Conservation (phyloP, 1,140 invertebrate genomes). For the Nymphalis io region DNA sequence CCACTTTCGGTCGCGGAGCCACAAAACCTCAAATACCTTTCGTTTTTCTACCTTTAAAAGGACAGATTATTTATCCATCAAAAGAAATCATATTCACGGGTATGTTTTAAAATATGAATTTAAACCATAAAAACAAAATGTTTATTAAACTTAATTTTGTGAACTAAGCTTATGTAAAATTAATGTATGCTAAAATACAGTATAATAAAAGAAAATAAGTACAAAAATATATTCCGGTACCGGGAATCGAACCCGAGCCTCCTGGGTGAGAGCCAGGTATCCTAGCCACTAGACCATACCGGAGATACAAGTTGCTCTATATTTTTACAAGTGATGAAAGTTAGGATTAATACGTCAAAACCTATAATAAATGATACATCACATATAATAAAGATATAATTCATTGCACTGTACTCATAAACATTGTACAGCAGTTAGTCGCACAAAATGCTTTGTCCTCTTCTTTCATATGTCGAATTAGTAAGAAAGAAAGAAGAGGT, state of each 20-base stretch:
- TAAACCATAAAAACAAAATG: neutral
- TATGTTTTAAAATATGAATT: conserved; percentile 65
- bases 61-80: conserved; percentile 92
- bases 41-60: conserved; percentile 90
- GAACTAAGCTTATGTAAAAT: no score
- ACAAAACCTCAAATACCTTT: conserved; percentile 90
- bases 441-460: no score
- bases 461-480: no score
- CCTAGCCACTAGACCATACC: conserved; percentile 56
- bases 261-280: conserved; percentile 54
- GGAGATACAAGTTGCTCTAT: conserved; percentile 17
- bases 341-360: neutral
- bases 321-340: neutral
- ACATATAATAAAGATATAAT: no score
- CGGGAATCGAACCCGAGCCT: conserved; percentile 54
- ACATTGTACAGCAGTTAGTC: no score
- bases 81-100: conserved; percentile 92
- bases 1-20: conserved; percentile 88
- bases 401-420: no score
- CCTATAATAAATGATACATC: no score
- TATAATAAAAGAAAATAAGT: neutral
- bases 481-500: no score
- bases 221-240: conserved; percentile 40
- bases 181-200: neutral
- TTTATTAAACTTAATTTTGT: neutral